Base-by-base conservation (phyloP, 1,140 invertebrate genomes). In the Drosophila simulans region DNA sequence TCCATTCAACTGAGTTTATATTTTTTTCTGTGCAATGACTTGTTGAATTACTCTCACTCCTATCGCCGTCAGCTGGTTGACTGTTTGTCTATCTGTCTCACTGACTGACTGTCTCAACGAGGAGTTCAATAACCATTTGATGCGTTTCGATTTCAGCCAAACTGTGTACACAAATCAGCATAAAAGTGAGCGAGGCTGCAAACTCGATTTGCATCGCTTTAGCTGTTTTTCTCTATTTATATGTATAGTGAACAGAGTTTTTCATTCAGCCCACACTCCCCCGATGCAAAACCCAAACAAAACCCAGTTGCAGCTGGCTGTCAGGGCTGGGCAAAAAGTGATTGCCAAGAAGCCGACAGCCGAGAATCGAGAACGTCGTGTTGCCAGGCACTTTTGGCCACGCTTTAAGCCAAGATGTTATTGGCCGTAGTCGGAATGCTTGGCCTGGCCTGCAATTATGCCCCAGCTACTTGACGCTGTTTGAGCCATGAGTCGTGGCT, bases 121-220 rank as follows among this genome's bases (percentile, higher is more conserved):
- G 42, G 48, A 57, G 82, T 85, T 85, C 82, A 85, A 85, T 82
- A 85, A 85, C 82, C 82, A 85, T 70, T 71, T 85, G 82, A 88
- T 86, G 78, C 79, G 62, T 82, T 77, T 76, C 57, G 43, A 51
- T 75, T 82, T 79, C 57, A 60, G 48, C 46, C 73, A 77, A 85
- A 86, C 71, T 68, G 55, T 70, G 72, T 45, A 77, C 65, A 64
- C 57, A 66, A 64, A 84, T 71, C 65, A 84, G 73, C 81, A 88
- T 88, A 88, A 85, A 82, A 88, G 82, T 85, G 82, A 88, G 68
- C 51, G 59, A 54, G 31, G 65, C 62, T 74, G 77, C 59, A 73
- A 59, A 65, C 66, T 83, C 45, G 73, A 82, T 77, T 82, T 69
- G 63, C 56, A 13, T 54, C 48, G 63, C 31, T 20, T 48, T 17